phyloP scores from a whole-genome alignment of 2,797 vertebrate species.

The Artibeus lituratus region DNA sequence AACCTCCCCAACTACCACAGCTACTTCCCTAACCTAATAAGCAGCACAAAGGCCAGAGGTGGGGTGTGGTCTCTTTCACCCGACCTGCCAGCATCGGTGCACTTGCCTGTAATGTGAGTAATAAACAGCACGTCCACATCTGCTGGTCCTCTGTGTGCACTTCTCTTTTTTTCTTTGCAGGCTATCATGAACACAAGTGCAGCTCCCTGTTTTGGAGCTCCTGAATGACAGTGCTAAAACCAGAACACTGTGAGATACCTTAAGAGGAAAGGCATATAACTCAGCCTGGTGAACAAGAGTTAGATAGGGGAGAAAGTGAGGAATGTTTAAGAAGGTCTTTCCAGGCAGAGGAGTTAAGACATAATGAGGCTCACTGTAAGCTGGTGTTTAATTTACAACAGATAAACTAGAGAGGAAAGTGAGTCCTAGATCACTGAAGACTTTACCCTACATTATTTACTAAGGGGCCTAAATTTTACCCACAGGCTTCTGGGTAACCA shows the following conservation, averaged over 20 bases:
- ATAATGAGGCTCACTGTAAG: not conserved
- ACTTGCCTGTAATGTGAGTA: not conserved
- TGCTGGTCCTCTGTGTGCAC: not conserved
- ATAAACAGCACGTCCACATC: not conserved
- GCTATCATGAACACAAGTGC: not conserved
- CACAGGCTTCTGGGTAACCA: not conserved
- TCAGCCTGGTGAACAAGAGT: not conserved
- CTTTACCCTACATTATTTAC: not conserved
- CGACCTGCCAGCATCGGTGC: no score
- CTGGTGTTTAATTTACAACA: not conserved
- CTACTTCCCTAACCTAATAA: not conserved
- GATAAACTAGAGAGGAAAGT: not conserved
- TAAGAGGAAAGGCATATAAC: not conserved
- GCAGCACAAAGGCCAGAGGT: no score
- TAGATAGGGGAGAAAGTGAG: not conserved
- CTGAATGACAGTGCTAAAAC: not conserved
- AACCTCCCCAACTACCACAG: not conserved
- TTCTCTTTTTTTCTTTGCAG: not conserved
- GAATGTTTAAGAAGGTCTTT: not conserved
- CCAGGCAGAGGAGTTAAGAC: not conserved
- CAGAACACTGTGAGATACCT: not conserved
- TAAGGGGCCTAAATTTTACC: not conserved
- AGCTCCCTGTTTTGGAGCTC: not conserved
- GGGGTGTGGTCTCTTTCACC: not conserved
- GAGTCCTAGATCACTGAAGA: not conserved